A percentile compares a stretch with the other conserved stretches of the same genome.
Evolutionary conservation across 2,888 invertebrate genomes (phyloP).

Genomic region (Lepidocyrtinus sp.): DNA sequence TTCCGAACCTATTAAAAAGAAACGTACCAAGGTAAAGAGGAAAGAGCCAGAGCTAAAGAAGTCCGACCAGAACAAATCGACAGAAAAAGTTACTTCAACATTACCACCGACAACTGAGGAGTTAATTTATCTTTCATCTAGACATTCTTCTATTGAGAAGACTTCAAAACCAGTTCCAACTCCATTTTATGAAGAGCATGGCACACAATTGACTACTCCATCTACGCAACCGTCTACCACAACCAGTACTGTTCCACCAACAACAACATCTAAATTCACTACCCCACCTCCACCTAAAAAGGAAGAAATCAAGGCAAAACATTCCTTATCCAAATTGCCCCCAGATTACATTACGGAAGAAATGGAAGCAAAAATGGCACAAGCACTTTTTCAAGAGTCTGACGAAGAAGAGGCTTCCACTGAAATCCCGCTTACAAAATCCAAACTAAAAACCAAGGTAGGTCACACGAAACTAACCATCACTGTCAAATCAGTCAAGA

Average conservation of each 20-base stretch:
- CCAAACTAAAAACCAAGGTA: conserved; percentile 23
- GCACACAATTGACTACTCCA: too few relatives aligned
- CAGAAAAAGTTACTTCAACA: neutral
- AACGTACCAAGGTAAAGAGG: neutral
- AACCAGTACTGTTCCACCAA: neutral
- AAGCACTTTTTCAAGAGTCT: conserved; percentile 40
- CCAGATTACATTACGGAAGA: conserved; percentile 45
- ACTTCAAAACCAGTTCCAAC: neutral
- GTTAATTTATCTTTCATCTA: neutral
- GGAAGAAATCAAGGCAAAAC: neutral
- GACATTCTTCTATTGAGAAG: neutral
- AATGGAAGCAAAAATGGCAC: conserved; percentile 41
- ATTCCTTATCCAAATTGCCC: neutral
- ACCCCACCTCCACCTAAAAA: neutral
- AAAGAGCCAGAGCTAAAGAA: neutral
- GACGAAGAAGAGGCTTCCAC: conserved; percentile 16
- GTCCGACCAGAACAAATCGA: neutral
- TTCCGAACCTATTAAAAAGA: conserved; percentile 9
- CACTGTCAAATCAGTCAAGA: conserved; percentile 23
- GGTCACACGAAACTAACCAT: conserved; percentile 18
- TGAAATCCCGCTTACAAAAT: neutral
- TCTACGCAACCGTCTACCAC: conserved; percentile 16
- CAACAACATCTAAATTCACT: conserved; percentile 6
- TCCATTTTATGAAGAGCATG: too few relatives aligned
- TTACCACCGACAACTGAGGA: neutral